phyloP scores from a whole-genome alignment of 2,113 vertebrate species.

The Pangasianodon gigas region DNA sequence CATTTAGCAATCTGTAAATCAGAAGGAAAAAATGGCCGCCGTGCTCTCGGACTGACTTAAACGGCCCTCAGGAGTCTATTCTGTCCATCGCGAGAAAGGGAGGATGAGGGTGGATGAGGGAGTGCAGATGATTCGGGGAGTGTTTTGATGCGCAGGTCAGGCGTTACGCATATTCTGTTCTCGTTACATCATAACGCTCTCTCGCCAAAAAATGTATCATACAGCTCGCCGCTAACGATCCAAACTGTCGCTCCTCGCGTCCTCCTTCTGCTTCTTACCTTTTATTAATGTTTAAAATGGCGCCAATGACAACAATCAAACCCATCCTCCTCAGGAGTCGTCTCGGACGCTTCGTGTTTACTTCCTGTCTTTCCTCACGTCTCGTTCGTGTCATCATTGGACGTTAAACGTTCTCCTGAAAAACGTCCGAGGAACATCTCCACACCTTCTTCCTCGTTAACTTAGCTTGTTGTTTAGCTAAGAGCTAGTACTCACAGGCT shows the following conservation, averaged over 20 bases:
- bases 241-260: not conserved
- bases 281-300: not conserved
- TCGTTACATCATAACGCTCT: conserved; percentile 5
- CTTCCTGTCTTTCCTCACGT: not conserved
- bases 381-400: not conserved
- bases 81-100: not conserved
- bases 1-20: conserved; percentile 55
- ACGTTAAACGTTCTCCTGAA: not conserved
- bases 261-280: not conserved
- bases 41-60: not conserved
- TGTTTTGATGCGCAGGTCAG: conserved; percentile 19
- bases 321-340: not conserved
- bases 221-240: not conserved
- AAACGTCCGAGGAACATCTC: not conserved
- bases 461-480: not conserved
- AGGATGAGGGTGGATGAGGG: conserved; percentile 11
- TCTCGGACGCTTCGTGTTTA: not conserved
- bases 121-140: not conserved
- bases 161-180: not conserved
- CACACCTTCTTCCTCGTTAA: not conserved
- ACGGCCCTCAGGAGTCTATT: conserved; percentile 12
- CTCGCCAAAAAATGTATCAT: not conserved
- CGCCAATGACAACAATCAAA: not conserved
- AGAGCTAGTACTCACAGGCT: not conserved
- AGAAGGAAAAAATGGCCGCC: conserved; percentile 42